A percentile compares a stretch with the other conserved stretches of the same genome.
These are phyloP conservation scores for Cyclopterus lumpus DNA, from an alignment of 2,797 vertebrate species.

Conservation along the genomic window DNA sequence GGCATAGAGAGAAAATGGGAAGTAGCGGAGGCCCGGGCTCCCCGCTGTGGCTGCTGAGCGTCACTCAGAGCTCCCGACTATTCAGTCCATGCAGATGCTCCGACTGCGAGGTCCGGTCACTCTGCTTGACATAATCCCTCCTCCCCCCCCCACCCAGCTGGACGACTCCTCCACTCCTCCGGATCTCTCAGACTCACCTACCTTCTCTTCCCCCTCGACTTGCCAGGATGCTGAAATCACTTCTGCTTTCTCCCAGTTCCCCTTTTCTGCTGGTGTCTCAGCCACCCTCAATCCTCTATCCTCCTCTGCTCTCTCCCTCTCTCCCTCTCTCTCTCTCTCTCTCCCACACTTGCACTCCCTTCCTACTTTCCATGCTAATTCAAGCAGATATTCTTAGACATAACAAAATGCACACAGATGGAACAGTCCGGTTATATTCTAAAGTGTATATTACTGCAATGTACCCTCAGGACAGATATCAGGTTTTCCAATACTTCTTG, in stretches of 20 bases:
- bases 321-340: conserved; percentile 26
- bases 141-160: background rate
- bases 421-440: conserved; percentile 8
- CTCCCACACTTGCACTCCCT: conserved; percentile 55
- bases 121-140: conserved; percentile 41
- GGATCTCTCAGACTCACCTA: conserved; percentile 33
- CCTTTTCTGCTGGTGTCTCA: conserved; percentile 48
- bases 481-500: conserved; percentile 5
- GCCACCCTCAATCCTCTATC: conserved; percentile 39
- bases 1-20: conserved; percentile 18
- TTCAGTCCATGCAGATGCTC: conserved; percentile 37
- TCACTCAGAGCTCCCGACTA: conserved; percentile 21
- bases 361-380: conserved; percentile 63
- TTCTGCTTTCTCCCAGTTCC: conserved; percentile 70
- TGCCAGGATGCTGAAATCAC: conserved; percentile 55
- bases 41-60: conserved; percentile 14
- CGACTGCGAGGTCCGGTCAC: conserved; percentile 43
- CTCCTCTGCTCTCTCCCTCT: conserved; percentile 45
- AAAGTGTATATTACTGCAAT: conserved; percentile 2
- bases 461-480: background rate
- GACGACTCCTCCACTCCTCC: background rate
- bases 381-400: conserved; percentile 59
- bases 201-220: conserved; percentile 63
- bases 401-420: conserved; percentile 33
- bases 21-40: conserved; percentile 25